Evolutionary conservation across 2,797 vertebrate genomes (phyloP), one percentile per base, ranked within the genome.

Genomic region (Enteromius thamalakanensis): DNA sequence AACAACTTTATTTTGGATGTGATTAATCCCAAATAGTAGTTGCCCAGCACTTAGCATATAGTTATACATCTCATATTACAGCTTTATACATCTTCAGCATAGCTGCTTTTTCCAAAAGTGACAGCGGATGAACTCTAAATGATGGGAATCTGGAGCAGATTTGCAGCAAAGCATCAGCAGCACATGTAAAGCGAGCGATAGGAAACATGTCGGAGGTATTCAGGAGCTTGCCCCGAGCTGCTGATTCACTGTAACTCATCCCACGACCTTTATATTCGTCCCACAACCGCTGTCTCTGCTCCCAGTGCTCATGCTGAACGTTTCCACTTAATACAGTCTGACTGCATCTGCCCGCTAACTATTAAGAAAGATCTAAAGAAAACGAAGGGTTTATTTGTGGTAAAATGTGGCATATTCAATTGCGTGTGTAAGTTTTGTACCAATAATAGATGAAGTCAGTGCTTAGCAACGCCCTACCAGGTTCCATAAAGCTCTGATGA

Each of bases 211-310:
- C 6, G 14, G 65, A 80, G 78, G 34, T 58, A 58, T 80, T 70
- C 12, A 40, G 64, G 45, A 69, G 19, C 47, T 26, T 49, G 69
- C 60, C 45, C 49, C 55, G 37, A 55, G 10, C 80, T 68, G 81
- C 88, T 83, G 86, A 90, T 79, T 87, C 87, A 90, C 19, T 1
- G 19, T 64, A 12, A 62, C 79, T 77, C 84, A 65, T 82, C 47
- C 37, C 26, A 10, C 11, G 3, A 23, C 34, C 9, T 75, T 68
- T 82, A 68, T 82, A 67, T 78, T 78, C 71, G 40, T 76, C 17
- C 32, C 17, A 4, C 37, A 32, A 76, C 79, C 42, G 32, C 72
- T 34, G 23, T 67, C 45, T 76, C 75, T 78, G 42, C 72, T 68
- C 49, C 51, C 71, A 65, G 71, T 47, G 60, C 26, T n/a, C 58